Conservation (phyloP, 1,140 invertebrate genomes). For the Rhopalosiphum padi region DNA sequence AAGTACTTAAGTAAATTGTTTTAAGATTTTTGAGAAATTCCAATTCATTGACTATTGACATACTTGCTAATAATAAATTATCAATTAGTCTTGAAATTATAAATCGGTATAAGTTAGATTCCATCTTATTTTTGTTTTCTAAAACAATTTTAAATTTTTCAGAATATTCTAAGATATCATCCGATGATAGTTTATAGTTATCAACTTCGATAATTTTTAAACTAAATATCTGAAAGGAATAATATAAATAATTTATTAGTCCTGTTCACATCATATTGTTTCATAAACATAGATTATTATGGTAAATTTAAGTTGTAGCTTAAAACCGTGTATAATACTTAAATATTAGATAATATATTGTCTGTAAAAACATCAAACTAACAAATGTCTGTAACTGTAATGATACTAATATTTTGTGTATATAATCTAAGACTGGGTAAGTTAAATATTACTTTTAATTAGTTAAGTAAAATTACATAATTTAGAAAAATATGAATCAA, state of each 20-base stretch:
- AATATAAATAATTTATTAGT: neutral
- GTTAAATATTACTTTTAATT: neutral
- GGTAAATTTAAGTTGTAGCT: neutral
- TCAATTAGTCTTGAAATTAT: slow-evolving; percentile 30
- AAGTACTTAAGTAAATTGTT: neutral
- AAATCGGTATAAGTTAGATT: slow-evolving; percentile 9
- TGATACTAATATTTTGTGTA: neutral
- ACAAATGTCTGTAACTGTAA: no score
- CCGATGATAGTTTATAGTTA: neutral
- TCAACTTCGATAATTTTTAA: slow-evolving; percentile 46
- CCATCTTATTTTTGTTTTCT: slow-evolving; percentile 34
- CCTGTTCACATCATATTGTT: neutral
- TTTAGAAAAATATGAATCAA: no score
- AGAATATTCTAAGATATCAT: slow-evolving; percentile 27
- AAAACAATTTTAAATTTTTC: slow-evolving; percentile 39
- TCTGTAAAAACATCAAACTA: no score
- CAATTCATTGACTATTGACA: neutral
- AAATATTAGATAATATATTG: no score
- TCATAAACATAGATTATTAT: neutral
- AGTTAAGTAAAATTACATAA: neutral
- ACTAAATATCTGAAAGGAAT: slow-evolving; percentile 31
- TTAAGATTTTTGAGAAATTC: neutral
- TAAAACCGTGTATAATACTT: no score
- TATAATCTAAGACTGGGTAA: neutral
- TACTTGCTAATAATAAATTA: slow-evolving; percentile 37